phyloP scores from a whole-genome alignment of 2,888 invertebrate genomes.

The Morinoia aosen region DNA sequence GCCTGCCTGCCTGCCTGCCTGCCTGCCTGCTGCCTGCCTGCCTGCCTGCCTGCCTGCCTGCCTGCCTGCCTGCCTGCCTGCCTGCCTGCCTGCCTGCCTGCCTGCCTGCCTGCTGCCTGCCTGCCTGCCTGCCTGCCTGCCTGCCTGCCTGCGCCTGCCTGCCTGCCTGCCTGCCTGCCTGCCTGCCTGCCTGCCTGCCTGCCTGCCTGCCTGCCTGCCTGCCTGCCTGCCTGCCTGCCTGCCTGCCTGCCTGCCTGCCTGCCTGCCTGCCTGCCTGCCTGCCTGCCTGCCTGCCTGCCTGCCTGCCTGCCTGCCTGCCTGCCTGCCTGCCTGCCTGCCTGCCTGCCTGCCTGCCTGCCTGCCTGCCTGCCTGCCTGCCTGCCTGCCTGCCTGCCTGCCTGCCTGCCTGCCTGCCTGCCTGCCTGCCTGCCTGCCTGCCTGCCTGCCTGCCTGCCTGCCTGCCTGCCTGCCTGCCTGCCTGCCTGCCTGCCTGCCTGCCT shows the following conservation, averaged over 20 bases:
- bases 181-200: neutral
- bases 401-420: no score
- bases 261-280: no score
- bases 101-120: neutral
- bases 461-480: neutral
- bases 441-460: neutral
- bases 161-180: neutral
- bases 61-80: neutral
- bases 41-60: no score
- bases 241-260: neutral
- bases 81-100: no score
- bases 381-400: neutral
- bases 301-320: no score
- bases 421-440: neutral
- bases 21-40: no score
- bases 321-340: neutral
- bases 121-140: neutral
- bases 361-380: neutral
- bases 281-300: neutral
- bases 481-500: neutral
- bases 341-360: no score
- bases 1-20: no score
- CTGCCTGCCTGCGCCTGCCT: no score
- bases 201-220: no score
- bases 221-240: no score